Evolutionary conservation across 1,140 invertebrate genomes (phyloP).

Genomic region (Glomeris maerens): DNA sequence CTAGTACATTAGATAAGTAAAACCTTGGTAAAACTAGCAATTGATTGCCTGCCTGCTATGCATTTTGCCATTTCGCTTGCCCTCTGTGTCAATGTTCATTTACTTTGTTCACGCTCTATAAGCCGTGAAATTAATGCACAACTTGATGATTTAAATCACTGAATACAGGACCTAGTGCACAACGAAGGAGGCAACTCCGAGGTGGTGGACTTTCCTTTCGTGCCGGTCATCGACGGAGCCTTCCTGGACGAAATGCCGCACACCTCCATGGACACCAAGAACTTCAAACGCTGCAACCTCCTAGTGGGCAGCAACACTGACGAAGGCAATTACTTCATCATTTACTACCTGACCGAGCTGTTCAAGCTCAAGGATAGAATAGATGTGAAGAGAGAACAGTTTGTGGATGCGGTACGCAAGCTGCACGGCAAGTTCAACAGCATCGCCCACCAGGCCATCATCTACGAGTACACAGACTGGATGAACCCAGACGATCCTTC

Average conservation of each 20-base stretch:
- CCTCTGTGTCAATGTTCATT: no score
- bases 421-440: constrained; percentile 70
- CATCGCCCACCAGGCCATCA: constrained; percentile 60
- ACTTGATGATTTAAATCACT: no score
- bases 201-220: constrained; percentile 63
- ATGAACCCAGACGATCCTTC: constrained; percentile 67
- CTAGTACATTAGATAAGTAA: no score
- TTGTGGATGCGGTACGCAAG: constrained; percentile 56
- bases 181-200: constrained; percentile 75
- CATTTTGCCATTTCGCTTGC: no score
- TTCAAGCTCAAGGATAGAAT: constrained; percentile 72
- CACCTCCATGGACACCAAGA: constrained; percentile 55
- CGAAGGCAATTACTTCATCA: constrained; percentile 86
- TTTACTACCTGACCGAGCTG: constrained; percentile 72
- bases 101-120: no score
- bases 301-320: constrained; percentile 85
- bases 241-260: constrained; percentile 75
- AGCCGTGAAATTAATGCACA: no score
- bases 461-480: constrained; percentile 88
- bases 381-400: constrained; percentile 57
- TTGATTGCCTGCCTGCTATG: no score
- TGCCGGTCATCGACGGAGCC: constrained; percentile 80
- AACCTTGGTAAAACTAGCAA: no score
- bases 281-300: constrained; percentile 88
- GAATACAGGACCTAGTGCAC: constrained; percentile 54